Conservation (phyloP, 1,140 invertebrate genomes). For the Cotesia chilonis region DNA sequence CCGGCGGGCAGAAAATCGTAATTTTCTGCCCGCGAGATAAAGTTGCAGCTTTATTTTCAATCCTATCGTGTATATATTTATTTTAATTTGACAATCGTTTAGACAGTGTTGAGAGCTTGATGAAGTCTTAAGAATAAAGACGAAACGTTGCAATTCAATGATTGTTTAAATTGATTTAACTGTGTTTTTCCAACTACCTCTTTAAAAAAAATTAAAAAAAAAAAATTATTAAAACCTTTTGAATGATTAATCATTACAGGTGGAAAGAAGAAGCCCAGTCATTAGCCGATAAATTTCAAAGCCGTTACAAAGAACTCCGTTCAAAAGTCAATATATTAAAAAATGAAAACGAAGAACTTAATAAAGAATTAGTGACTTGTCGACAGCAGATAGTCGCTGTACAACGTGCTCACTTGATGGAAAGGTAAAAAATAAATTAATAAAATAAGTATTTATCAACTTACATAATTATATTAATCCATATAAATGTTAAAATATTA, state of each 20-base stretch:
- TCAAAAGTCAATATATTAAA: conserved; percentile 55
- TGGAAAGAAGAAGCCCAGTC: conserved; percentile 73
- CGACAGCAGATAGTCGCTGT: conserved; percentile 58
- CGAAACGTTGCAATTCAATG: no score
- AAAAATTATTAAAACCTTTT: not conserved
- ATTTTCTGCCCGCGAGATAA: no score
- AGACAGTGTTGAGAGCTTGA: no score
- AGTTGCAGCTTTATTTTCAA: no score
- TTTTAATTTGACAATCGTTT: no score
- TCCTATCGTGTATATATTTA: no score
- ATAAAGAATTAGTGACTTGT: conserved; percentile 63
- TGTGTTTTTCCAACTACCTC: no score
- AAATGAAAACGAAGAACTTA: conserved; percentile 67
- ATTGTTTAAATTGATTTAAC: no score
- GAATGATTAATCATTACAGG: conserved; percentile 52
- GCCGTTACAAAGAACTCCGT: conserved; percentile 63
- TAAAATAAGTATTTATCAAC: conserved; percentile 15
- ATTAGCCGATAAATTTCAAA: conserved; percentile 70
- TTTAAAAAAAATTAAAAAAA: no score
- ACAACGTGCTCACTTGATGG: conserved; percentile 53
- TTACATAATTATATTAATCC: conserved; percentile 6
- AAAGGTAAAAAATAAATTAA: conserved; percentile 41
- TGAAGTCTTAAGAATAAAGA: no score
- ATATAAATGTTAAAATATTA: conserved; percentile 16
- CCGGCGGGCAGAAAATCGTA: no score